Base-by-base conservation (phyloP, 2,888 invertebrate species). In the Eupeodes luniger region DNA sequence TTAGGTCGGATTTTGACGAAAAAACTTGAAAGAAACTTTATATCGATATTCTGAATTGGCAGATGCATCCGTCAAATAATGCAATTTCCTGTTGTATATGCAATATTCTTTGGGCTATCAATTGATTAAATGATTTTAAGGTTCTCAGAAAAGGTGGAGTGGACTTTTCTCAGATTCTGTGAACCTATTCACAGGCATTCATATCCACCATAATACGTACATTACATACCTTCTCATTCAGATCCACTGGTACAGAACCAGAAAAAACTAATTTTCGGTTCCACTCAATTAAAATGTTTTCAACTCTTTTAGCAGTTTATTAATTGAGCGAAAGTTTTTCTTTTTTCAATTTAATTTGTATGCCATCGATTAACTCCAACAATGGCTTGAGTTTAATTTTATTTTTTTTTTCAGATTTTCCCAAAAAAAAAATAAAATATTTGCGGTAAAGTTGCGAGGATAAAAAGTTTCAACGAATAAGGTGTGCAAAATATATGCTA, bases 201-300 rank as follows among this genome's bases (percentile, higher is more conserved):
- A 27, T 27, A 27, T 27, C 27, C 27, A 27, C 27, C 27, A 27
- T 27, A 27, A 27, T 27, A 27, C 27, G 19, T 19, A 19, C 19
- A 0, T 0, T 19, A 19, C 19, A 19, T 27, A 27, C 27, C 27
- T 27, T 27, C 27, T 27, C 7, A 19, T 40, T 10, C 12, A 16
- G 16, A 14, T 55, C 19, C 11, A 53, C 40, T 69, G 36, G 16
- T 19, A 36, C 40, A n/a, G 53, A 2, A 12, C 27, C 19, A 16
- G 55, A 44, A 40, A 55, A 69, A 70, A 70, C 64, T 74, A 34
- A 59, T 69, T 64, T 77, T 81, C 77, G 66, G 74, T 72, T 74
- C 74, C 76, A 79, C 79, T 79, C 83, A 86, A 83, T 86, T 82
- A 86, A 87, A 87, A 83, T 77, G 72, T 87, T 83, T 76, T 87